Conservation (phyloP, 2,888 invertebrate genomes). For the Perdita meconis region DNA sequence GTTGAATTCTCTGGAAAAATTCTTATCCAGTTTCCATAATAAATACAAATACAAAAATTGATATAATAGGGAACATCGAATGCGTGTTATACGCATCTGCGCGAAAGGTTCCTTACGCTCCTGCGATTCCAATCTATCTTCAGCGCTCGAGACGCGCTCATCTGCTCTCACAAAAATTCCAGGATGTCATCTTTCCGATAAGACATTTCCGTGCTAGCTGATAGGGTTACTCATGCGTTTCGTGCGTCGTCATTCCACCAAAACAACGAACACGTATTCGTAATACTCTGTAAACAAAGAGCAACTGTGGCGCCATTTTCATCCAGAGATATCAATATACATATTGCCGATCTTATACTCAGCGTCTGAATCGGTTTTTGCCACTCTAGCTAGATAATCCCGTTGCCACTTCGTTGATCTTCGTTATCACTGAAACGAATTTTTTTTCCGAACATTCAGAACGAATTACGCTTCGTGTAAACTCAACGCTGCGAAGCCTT, state of each 20-base stretch:
- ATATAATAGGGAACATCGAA: no score
- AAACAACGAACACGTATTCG: not conserved
- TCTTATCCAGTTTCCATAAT: no score
- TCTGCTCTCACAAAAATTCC: constrained; percentile 53
- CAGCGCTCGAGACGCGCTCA: constrained; percentile 6
- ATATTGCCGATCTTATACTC: no score
- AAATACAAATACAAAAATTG: no score
- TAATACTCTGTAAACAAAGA: not conserved
- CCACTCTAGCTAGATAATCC: constrained; percentile 4
- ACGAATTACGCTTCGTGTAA: not conserved
- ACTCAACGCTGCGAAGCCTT: constrained; percentile 3
- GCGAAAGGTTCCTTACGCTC: not conserved
- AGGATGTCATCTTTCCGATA: constrained; percentile 66
- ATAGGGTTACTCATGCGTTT: constrained; percentile 58
- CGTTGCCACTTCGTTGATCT: not conserved
- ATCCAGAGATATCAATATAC: not conserved
- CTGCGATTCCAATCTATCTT: constrained; percentile 31
- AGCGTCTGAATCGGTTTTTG: not conserved
- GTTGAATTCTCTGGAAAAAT: no score
- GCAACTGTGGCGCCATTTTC: constrained; percentile 7
- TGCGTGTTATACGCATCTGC: no score
- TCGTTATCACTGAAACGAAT: not conserved
- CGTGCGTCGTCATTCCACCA: not conserved
- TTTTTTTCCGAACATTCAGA: not conserved
- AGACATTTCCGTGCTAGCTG: constrained; percentile 63